Conservation (phyloP, 2,797 vertebrate genomes). For the Avahi laniger region DNA sequence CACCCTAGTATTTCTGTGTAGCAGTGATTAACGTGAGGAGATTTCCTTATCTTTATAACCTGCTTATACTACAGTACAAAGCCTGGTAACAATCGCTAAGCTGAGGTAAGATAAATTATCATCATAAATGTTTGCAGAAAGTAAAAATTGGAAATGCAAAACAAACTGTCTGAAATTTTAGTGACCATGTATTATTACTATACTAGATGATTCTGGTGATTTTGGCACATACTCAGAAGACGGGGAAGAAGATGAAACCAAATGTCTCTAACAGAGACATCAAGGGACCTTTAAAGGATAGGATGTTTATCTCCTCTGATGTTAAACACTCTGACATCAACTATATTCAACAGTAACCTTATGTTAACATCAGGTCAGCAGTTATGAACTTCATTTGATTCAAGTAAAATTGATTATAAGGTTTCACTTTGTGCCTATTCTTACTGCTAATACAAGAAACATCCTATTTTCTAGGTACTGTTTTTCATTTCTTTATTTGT, state of each 20-base stretch:
- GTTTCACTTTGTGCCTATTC: conserved; percentile 6
- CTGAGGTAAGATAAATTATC: conserved; percentile 35
- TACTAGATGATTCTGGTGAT: conserved; percentile 5
- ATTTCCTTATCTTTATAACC: conserved; percentile 35
- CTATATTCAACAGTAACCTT: background rate
- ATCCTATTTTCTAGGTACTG: background rate
- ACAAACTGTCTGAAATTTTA: conserved; percentile 39
- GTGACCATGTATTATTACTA: conserved; percentile 25
- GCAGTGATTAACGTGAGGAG: conserved; percentile 28
- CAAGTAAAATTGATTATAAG: background rate
- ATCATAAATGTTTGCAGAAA: conserved; percentile 47
- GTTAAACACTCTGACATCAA: background rate
- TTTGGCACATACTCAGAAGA: background rate
- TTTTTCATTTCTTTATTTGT: conserved; percentile 6
- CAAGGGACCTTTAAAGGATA: background rate
- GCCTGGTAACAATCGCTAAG: conserved; percentile 8
- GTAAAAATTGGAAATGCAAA: conserved; percentile 47
- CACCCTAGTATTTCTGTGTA: background rate
- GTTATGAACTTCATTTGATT: background rate
- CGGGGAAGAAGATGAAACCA: background rate
- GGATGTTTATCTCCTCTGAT: background rate
- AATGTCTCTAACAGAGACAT: background rate
- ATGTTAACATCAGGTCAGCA: background rate
- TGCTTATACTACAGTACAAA: conserved; percentile 57
- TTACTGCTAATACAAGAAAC: background rate